These are phyloP conservation scores for Lordiphosa clarofinis DNA, from an alignment of 1,140 invertebrate genomes.

Conservation along the genomic window DNA sequence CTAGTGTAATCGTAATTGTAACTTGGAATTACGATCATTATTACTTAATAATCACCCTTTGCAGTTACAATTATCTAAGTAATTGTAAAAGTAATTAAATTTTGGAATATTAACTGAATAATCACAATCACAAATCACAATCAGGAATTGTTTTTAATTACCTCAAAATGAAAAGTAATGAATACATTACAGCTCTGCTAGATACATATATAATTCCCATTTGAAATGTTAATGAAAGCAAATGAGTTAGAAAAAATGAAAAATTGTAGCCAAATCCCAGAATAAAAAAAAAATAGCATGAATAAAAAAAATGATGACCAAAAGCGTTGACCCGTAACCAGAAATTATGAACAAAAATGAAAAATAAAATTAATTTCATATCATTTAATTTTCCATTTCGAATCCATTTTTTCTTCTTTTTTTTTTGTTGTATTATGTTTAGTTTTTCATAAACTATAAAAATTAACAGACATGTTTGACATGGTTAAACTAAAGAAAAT, in stretches of 20 bases:
- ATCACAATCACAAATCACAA: too few relatives aligned
- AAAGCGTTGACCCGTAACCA: slow-evolving; percentile 28
- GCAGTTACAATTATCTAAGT: too few relatives aligned
- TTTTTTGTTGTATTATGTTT: slow-evolving; percentile 12
- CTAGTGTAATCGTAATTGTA: too few relatives aligned
- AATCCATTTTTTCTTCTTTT: slow-evolving; percentile 22
- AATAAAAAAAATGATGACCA: slow-evolving; percentile 13
- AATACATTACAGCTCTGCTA: too few relatives aligned
- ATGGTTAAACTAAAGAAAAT: slow-evolving; percentile 41
- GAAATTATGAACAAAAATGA: slow-evolving; percentile 41
- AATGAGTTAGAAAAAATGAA: not conserved
- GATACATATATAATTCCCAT: too few relatives aligned
- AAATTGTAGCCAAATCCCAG: not conserved
- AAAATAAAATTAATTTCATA: slow-evolving; percentile 55
- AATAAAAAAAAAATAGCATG: not conserved
- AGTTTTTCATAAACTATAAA: slow-evolving; percentile 23
- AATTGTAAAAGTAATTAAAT: too few relatives aligned
- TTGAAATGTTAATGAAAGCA: too few relatives aligned
- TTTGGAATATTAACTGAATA: too few relatives aligned
- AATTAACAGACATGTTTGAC: slow-evolving; percentile 51
- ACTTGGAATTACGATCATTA: too few relatives aligned
- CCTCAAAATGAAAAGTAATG: too few relatives aligned
- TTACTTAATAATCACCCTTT: too few relatives aligned
- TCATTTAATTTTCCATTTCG: slow-evolving; percentile 59
- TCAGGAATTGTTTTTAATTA: too few relatives aligned